These are phyloP conservation scores for Macrotis lagotis DNA, from an alignment of 2,113 vertebrate species.

Conservation along the genomic window DNA sequence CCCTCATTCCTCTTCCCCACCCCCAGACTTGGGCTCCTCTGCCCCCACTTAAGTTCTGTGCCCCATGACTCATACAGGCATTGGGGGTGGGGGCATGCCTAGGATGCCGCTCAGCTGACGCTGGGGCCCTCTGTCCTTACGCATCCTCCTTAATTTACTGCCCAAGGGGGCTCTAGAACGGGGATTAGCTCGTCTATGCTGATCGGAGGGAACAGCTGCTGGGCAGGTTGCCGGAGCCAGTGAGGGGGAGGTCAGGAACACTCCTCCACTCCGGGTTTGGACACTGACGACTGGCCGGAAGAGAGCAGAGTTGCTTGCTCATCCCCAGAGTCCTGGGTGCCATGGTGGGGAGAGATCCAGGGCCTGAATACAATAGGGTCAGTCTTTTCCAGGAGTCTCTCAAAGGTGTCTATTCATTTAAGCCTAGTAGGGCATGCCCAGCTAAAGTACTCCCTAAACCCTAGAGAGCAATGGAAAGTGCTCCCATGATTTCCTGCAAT, in stretches of 20 bases:
- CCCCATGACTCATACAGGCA: conserved; percentile 72
- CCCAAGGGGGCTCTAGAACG: conserved; percentile 73
- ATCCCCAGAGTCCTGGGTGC: background rate
- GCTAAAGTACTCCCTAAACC: background rate
- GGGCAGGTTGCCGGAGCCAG: conserved; percentile 70
- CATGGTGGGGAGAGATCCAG: background rate
- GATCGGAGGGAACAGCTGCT: conserved; percentile 79
- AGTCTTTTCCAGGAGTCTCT: background rate
- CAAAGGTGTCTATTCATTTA: background rate
- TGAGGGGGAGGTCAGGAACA: conserved; percentile 70
- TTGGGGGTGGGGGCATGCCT: conserved; percentile 76
- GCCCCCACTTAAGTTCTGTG: conserved; percentile 52
- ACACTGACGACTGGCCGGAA: conserved; percentile 61
- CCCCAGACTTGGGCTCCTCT: conserved; percentile 24
- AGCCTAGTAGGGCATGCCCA: conserved; percentile 24
- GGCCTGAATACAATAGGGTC: background rate
- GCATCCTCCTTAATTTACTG: conserved; percentile 79
- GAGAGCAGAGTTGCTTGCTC: conserved; percentile 38
- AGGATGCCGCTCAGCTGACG: conserved; percentile 80
- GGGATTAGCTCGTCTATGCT: conserved; percentile 77
- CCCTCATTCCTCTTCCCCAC: background rate
- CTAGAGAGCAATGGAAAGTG: conserved; percentile 16
- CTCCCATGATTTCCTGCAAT: conserved; percentile 30
- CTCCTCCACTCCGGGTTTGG: conserved; percentile 38
- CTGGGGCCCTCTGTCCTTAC: conserved; percentile 79